phyloP scores from a whole-genome alignment of 1,140 invertebrate genomes.

The Zaprionus vittiger region DNA sequence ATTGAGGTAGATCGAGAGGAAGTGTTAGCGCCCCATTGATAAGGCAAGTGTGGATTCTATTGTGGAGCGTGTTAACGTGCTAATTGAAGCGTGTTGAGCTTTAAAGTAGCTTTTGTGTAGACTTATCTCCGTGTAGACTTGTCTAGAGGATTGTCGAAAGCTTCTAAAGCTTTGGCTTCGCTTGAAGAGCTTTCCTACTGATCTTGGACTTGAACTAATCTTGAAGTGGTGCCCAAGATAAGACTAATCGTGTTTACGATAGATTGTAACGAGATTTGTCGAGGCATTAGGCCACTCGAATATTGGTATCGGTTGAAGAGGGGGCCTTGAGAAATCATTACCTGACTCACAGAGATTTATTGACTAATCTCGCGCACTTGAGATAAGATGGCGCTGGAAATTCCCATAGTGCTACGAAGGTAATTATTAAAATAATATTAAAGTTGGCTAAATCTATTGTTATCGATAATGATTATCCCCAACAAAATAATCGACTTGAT shows the following conservation, averaged over 20 bases:
- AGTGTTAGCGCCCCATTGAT: constrained; percentile 26
- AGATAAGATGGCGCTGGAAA: not conserved
- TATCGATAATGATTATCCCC: not conserved
- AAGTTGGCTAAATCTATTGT: not conserved
- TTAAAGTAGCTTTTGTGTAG: constrained; percentile 30
- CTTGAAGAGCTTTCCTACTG: constrained; percentile 1
- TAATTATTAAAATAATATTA: not conserved
- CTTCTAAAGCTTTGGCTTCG: constrained; percentile 8
- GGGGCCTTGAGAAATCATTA: not conserved
- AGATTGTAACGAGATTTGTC: not conserved
- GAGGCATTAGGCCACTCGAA: not conserved
- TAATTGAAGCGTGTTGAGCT: constrained; percentile 28
- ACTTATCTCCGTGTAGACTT: constrained; percentile 10
- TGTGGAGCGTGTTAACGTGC: constrained; percentile 15
- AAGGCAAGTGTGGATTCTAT: constrained; percentile 3
- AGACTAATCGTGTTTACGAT: not conserved
- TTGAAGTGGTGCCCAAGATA: constrained; percentile 6
- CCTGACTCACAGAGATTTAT: not conserved
- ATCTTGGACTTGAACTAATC: constrained; percentile 21
- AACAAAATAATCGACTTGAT: not conserved
- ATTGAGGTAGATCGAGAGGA: constrained; percentile 15
- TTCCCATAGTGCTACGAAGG: not conserved
- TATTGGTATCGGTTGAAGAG: not conserved
- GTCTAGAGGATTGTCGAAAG: constrained; percentile 4
- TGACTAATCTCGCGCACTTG: not conserved